Evolutionary conservation across 2,113 vertebrate genomes (phyloP), one percentile per base, ranked within the genome.

Genomic region (Dipodomys merriami): DNA sequence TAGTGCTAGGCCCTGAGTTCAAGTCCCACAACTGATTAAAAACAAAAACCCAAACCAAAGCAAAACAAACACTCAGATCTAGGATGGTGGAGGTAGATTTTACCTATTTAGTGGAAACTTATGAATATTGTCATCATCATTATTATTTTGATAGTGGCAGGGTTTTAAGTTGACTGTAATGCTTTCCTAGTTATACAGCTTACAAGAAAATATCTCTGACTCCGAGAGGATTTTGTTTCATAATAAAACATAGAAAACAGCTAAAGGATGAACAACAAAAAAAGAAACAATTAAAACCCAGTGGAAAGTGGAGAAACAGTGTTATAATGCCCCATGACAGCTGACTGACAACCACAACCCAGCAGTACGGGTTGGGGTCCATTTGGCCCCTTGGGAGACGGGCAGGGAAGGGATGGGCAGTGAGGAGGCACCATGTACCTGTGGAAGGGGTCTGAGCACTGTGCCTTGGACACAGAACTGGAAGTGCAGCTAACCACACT

Each of bases 181-280:
- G 94, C 87, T 98, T 97, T 96, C 95, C 91, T 53, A 68, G 91
- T 68, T 95, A 92, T 74, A 65, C 53, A 19, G 79, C 94, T 97
- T 90, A 96, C 78, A 94, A 95, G 95, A 94, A 94, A 96, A 88
- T 92, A 90, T 90, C 95, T 97, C 96, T 60, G 92, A 94, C 89
- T 93, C 78, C 79, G 46, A 91, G 87, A 94, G 94, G 86, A 30
- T 88, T 49, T 39, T 29, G 49, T 49, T 92, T 73, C 57, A 85
- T 80, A 95, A 57, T 23, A 39, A 94, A 84, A 97, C 86, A 39
- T 1, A 25, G 29, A 87, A 91, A 88, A 94, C 87, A 23, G 91
- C 94, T 94, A 95, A 44, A 15, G 9, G 46, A 65, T 67, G 53
- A 86, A 93, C 77, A 74, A 91, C 8, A 49, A 49, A 49, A 49